Evolutionary conservation across 1,140 invertebrate species (phyloP).

Genomic region (Ectropis grisescens): DNA sequence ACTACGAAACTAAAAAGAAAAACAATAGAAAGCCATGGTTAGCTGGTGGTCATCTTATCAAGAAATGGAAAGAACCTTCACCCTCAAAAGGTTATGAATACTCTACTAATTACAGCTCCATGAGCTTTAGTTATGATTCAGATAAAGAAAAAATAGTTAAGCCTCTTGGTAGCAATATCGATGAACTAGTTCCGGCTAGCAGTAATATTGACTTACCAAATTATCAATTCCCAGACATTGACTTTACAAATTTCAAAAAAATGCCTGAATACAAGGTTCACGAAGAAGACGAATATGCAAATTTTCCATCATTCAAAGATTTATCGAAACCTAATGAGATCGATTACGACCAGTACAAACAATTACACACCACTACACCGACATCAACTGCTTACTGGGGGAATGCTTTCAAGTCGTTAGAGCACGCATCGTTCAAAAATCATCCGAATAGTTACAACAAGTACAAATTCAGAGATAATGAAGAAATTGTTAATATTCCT

Average conservation of each 20-base stretch:
- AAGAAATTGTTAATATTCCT: slow-evolving; percentile 43
- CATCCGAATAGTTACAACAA: slow-evolving; percentile 29
- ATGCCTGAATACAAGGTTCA: slow-evolving; percentile 21
- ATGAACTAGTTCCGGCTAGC: slow-evolving; percentile 42
- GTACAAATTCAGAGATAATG: slow-evolving; percentile 21
- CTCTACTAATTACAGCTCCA: slow-evolving; percentile 38
- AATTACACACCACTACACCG: slow-evolving; percentile 26
- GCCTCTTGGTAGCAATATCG: slow-evolving; percentile 28
- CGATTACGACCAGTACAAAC: slow-evolving; percentile 38
- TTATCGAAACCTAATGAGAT: slow-evolving; percentile 19
- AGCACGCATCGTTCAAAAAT: slow-evolving; percentile 27
- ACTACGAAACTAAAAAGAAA: slow-evolving; percentile 25
- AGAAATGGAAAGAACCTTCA: slow-evolving; percentile 27
- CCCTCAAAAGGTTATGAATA: slow-evolving; percentile 41
- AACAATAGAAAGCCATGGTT: slow-evolving; percentile 29
- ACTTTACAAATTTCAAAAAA: slow-evolving; percentile 30
- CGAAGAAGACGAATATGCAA: slow-evolving; percentile 22
- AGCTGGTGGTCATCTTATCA: slow-evolving; percentile 19
- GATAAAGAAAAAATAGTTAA: slow-evolving; percentile 25
- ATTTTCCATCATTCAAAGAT: slow-evolving; percentile 18
- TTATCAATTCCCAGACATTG: slow-evolving; percentile 32
- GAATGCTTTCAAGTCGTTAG: slow-evolving; percentile 32
- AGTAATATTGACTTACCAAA: slow-evolving; percentile 39
- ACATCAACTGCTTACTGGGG: slow-evolving; percentile 42
- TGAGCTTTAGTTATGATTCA: slow-evolving; percentile 34